A percentile compares a stretch with the other conserved stretches of the same genome.
phyloP scores from a whole-genome alignment of 2,113 vertebrate genomes.

The Grammomys dolichurus region DNA sequence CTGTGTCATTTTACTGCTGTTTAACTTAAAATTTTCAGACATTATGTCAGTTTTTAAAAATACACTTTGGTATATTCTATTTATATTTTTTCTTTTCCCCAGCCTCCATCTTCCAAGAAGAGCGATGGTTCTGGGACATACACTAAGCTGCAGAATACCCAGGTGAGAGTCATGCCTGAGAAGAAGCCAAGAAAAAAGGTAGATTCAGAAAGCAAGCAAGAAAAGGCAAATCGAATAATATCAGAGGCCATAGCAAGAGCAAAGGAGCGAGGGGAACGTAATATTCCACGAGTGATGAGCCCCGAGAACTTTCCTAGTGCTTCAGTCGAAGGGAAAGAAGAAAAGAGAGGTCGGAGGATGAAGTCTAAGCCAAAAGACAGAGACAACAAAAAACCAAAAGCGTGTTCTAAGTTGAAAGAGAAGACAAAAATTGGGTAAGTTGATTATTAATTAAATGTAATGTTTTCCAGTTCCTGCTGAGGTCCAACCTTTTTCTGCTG shows the following conservation, averaged over 20 bases:
- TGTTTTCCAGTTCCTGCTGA: conserved; percentile 64
- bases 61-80: conserved; percentile 28
- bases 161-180: conserved; percentile 94
- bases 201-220: conserved; percentile 97
- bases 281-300: conserved; percentile 98
- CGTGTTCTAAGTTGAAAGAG: conserved; percentile 94
- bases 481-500: conserved; percentile 60
- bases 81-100: conserved; percentile 61
- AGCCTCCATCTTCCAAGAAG: conserved; percentile 96
- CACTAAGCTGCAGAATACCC: conserved; percentile 94
- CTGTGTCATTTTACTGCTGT: conserved; percentile 47
- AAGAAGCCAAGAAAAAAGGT: conserved; percentile 91
- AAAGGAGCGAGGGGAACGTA: conserved; percentile 96
- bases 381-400: conserved; percentile 92
- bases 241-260: conserved; percentile 98
- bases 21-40: conserved; percentile 10
- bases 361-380: conserved; percentile 94
- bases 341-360: conserved; percentile 91
- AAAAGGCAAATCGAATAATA: conserved; percentile 99
- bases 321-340: conserved; percentile 91
- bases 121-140: conserved; percentile 94
- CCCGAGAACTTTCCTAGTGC: conserved; percentile 97
- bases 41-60: neutral
- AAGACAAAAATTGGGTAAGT: conserved; percentile 98
- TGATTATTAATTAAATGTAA: conserved; percentile 52